A percentile compares a stretch with the other conserved stretches of the same genome.
These are phyloP conservation scores for Rissa tridactyla DNA, from an alignment of 2,113 vertebrate species.

Conservation along the genomic window DNA sequence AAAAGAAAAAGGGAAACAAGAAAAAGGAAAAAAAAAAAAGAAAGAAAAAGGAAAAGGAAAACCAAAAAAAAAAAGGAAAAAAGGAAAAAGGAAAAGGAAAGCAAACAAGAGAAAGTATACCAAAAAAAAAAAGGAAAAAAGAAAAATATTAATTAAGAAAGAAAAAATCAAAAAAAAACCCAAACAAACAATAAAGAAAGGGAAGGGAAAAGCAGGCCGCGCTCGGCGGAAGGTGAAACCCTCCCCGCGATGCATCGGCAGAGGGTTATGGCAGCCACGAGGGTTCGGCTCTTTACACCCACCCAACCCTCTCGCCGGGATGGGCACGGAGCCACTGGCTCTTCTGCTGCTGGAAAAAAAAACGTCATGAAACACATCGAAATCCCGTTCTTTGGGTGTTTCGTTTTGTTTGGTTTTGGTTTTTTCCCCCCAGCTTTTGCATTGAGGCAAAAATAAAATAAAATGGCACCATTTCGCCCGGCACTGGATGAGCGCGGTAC, in stretches of 20 bases:
- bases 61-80: accelerated
- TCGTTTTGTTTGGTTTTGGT: no score
- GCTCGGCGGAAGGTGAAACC: neutral
- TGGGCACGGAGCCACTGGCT: neutral
- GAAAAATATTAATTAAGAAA: neutral
- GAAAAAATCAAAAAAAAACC: no score
- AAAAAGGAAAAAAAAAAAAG: no score
- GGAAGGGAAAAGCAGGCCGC: neutral
- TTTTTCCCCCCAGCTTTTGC: neutral
- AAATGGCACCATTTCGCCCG: accelerated
- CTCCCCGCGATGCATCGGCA: neutral
- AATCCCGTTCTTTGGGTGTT: accelerated
- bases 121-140: no score
- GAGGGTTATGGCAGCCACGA: neutral
- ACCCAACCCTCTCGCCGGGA: accelerated
- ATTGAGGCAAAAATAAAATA: neutral
- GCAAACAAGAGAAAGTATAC: no score
- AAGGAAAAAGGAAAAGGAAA: accelerated
- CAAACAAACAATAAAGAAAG: neutral
- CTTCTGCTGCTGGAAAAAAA: neutral
- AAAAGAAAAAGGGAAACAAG: accelerated
- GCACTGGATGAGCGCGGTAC: accelerated
- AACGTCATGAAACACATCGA: accelerated
- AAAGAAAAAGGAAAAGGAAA: no score
- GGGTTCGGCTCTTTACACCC: neutral